Percentiles rank a stretch among this genome's conserved stretches.
Evolutionary conservation across 2,888 invertebrate species (phyloP).

Genomic region (Prosapia bicincta): DNA sequence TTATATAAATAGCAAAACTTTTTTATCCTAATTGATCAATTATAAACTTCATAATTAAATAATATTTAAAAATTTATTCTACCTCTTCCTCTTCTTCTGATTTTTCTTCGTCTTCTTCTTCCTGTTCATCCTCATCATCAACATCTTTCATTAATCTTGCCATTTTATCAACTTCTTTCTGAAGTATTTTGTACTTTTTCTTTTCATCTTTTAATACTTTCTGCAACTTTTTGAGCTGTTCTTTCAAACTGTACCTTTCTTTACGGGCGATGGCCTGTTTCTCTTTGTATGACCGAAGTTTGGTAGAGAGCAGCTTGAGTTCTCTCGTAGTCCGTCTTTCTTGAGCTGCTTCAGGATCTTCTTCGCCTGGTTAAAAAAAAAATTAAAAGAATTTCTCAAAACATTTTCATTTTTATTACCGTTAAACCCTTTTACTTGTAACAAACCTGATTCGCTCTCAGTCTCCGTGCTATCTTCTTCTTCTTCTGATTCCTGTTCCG

Average conservation of each 20-base stretch:
- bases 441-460: slow-evolving; percentile 37
- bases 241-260: slow-evolving; percentile 73
- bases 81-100: slow-evolving; percentile 50
- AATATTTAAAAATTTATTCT: no score
- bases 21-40: no score
- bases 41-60: no score
- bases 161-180: slow-evolving; percentile 90
- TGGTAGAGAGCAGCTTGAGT: slow-evolving; percentile 60
- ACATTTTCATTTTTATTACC: no score
- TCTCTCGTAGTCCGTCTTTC: slow-evolving; percentile 60
- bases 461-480: slow-evolving; percentile 35
- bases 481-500: slow-evolving; percentile 37
- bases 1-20: no score
- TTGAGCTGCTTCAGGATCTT: slow-evolving; percentile 55
- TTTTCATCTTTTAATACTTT: slow-evolving; percentile 73
- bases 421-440: background rate
- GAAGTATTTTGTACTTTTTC: slow-evolving; percentile 75
- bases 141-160: slow-evolving; percentile 80
- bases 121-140: slow-evolving; percentile 66
- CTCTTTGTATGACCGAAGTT: slow-evolving; percentile 52
- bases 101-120: slow-evolving; percentile 60
- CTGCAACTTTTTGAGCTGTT: slow-evolving; percentile 78
- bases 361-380: slow-evolving; percentile 10
- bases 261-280: slow-evolving; percentile 69
- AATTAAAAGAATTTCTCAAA: no score